Base-by-base conservation (phyloP, 2,888 invertebrate genomes). In the Napeogenes inachia region DNA sequence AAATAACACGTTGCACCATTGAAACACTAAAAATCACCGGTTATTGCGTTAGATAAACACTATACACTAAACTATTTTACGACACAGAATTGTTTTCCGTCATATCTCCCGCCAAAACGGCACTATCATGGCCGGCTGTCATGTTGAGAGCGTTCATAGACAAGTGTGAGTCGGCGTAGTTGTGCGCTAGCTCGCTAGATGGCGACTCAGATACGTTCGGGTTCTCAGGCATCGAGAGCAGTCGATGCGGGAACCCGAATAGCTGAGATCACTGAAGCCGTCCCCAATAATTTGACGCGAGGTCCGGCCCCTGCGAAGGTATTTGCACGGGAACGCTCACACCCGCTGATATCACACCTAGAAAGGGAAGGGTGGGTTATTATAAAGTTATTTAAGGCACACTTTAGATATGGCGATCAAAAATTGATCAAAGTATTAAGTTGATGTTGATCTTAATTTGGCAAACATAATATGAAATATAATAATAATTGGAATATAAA, bases 301-400 rank as follows among this genome's bases (percentile, higher is more conserved):
- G 92, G 85, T 95, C 96, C 69, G 94, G 93, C 75, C 93, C 93
- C 85, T 96, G 95, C 74, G 96, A 96, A 59, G 97, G 97, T 79
- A 97, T 97, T 92, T 97, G 97, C 68, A 97, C 96, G 56, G 97
- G 97, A 60, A 97, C 97, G 66, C 96, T 96, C 59, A 97, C 96
- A 35, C 97, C 97, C 65, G 97, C 97, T 65, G 97, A 97, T 92
- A 97, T 97, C 75, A 97, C 96, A 82, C 97, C 97, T 97, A 92
- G 55, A 91, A 89, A 76, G 42, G 42, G 74, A 73, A 80, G 78
- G 75, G 71, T 73, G 70, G 69, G 71, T 65, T 58, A 67, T 63
- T 64, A 69, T 60, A 66, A 64, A 61, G 60, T 59, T 54, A 64
- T 60, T 60, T 56, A 59, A 10, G 30, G 1, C 10, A 30, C 21